Conservation (phyloP, 1,140 invertebrate species). For the Homarus americanus region DNA sequence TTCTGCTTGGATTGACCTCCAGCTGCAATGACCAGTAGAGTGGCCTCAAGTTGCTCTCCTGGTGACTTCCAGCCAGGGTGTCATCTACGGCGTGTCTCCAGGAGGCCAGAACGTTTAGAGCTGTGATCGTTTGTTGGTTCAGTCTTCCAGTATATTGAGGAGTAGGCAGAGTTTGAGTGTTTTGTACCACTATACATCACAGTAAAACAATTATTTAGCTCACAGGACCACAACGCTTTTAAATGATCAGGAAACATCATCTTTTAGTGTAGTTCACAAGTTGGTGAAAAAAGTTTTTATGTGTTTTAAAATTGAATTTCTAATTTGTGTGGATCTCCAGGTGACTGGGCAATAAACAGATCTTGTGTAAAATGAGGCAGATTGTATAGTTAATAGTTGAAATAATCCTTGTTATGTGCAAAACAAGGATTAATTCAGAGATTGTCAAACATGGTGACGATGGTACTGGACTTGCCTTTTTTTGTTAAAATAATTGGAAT, state of each 20-base stretch:
- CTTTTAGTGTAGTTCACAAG: not conserved
- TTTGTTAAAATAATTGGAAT: not conserved
- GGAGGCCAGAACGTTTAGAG: conserved; percentile 37
- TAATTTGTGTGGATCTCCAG: not conserved
- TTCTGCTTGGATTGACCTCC: conserved; percentile 17
- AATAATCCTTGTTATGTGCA: no score
- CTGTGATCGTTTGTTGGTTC: conserved; percentile 61
- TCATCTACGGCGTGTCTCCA: conserved; percentile 28
- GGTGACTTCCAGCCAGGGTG: not conserved
- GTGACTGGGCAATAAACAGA: not conserved
- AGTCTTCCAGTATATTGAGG: conserved; percentile 57
- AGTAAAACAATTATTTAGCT: conserved; percentile 8
- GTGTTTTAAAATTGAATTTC: not conserved
- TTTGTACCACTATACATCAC: conserved; percentile 28
- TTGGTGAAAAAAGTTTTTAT: not conserved
- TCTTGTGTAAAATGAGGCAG: no score
- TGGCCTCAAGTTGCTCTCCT: not conserved
- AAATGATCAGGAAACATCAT: not conserved
- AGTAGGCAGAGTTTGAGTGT: conserved; percentile 27
- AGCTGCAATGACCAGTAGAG: not conserved
- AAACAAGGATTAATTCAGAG: not conserved
- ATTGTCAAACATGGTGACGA: not conserved
- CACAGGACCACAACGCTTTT: not conserved
- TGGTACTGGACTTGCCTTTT: conserved; percentile 1
- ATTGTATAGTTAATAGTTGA: no score